These are phyloP conservation scores for Abrostola triplasia DNA, from an alignment of 2,888 invertebrate species.

Conservation along the genomic window DNA sequence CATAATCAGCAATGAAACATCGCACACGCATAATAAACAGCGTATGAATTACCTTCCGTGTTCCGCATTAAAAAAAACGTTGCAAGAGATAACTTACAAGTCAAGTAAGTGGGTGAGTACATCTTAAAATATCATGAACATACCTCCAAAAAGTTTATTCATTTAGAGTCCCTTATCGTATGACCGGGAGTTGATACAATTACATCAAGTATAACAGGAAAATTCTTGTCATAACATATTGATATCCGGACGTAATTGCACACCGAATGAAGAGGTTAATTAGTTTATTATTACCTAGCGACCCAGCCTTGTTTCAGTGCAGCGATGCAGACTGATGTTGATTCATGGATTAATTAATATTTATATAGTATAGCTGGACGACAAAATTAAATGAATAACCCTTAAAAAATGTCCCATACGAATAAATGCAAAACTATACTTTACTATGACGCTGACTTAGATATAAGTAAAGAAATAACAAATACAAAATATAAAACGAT, in stretches of 20 bases:
- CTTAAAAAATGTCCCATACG: too few species aligned
- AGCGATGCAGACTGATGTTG: neutral
- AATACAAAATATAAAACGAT: neutral
- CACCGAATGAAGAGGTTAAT: slow-evolving; percentile 6
- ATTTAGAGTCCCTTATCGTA: neutral
- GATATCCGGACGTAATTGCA: slow-evolving; percentile 15
- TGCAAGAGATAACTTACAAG: slow-evolving; percentile 13
- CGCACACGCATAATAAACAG: slow-evolving; percentile 30
- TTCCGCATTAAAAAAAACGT: slow-evolving; percentile 43
- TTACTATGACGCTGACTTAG: too few species aligned
- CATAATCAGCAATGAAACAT: slow-evolving; percentile 36
- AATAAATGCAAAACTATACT: too few species aligned
- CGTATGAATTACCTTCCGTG: slow-evolving; percentile 38
- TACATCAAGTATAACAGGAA: slow-evolving; percentile 38
- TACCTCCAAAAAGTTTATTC: too few species aligned
- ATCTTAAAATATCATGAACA: too few species aligned
- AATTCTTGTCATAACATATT: slow-evolving; percentile 8
- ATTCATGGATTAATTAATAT: too few species aligned
- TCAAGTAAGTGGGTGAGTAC: too few species aligned
- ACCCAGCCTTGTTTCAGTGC: neutral
- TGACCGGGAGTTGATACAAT: slow-evolving; percentile 5
- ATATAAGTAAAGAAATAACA: too few species aligned
- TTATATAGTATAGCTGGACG: too few species aligned
- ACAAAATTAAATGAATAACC: too few species aligned
- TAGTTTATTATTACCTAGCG: slow-evolving; percentile 3